Conservation (phyloP, 2,797 vertebrate species). For the Gobio occitaniae region DNA sequence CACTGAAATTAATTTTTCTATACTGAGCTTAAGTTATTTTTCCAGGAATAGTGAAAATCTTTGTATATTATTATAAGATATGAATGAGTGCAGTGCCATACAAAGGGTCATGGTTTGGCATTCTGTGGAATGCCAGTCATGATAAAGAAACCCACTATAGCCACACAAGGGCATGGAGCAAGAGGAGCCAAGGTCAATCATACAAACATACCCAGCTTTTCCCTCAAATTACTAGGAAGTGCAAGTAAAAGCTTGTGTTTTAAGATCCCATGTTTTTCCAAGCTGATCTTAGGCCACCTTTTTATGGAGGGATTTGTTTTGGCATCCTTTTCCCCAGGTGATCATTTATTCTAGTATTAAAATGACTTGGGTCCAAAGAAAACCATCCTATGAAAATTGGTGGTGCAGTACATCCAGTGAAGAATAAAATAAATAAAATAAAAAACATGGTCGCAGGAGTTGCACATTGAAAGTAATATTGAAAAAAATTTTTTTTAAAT, state of each 20-base stretch:
- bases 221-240: constrained; percentile 66
- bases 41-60: constrained; percentile 38
- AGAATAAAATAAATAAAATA: constrained; percentile 14
- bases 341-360: constrained; percentile 81
- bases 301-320: constrained; percentile 77
- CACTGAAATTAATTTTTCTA: constrained; percentile 49
- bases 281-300: constrained; percentile 71
- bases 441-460: constrained; percentile 69
- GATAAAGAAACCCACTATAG: constrained; percentile 21
- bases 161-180: constrained; percentile 13
- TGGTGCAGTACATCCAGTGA: constrained; percentile 68
- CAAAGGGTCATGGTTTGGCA: constrained; percentile 58
- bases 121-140: constrained; percentile 57
- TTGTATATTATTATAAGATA: constrained; percentile 54
- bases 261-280: constrained; percentile 74
- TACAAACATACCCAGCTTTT: constrained; percentile 43
- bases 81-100: constrained; percentile 29
- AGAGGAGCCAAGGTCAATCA: background rate
- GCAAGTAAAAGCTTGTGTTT: constrained; percentile 66
- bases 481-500: no score
- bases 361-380: constrained; percentile 77
- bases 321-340: constrained; percentile 75
- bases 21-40: constrained; percentile 48
- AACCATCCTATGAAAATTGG: constrained; percentile 76
- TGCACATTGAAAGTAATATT: constrained; percentile 55